Evolutionary conservation across 2,888 invertebrate species (phyloP).

Genomic region (Spatulosminthurus flaviceps): DNA sequence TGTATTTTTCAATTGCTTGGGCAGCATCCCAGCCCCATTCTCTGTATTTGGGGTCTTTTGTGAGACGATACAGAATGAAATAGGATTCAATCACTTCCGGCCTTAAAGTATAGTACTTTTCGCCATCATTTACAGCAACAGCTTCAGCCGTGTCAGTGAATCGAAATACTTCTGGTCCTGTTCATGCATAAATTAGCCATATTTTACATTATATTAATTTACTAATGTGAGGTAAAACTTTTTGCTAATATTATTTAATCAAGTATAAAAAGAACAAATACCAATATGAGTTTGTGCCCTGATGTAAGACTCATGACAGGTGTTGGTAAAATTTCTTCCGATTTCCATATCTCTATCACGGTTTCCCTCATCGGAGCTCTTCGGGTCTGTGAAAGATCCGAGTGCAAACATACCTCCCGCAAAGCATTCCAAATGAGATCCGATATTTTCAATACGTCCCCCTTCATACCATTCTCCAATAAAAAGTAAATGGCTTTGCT

Average conservation of each 20-base stretch:
- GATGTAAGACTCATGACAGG: constrained; percentile 66
- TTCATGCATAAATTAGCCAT: too few relatives aligned
- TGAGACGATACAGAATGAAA: constrained; percentile 95
- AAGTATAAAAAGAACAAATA: constrained; percentile 65
- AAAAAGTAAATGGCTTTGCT: constrained; percentile 57
- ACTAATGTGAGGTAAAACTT: too few relatives aligned
- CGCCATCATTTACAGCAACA: constrained; percentile 86
- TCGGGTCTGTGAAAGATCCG: constrained; percentile 57
- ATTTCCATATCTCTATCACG: constrained; percentile 57
- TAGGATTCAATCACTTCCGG: constrained; percentile 98
- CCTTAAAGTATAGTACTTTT: constrained; percentile 93
- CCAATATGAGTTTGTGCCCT: constrained; percentile 72
- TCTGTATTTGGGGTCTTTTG: constrained; percentile 86
- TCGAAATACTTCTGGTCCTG: constrained; percentile 62
- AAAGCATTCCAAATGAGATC: constrained; percentile 98
- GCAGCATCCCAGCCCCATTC: constrained; percentile 63
- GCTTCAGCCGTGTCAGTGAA: constrained; percentile 69
- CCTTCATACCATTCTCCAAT: constrained; percentile 68
- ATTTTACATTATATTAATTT: too few relatives aligned
- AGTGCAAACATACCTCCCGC: constrained; percentile 67
- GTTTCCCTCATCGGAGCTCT: constrained; percentile 44
- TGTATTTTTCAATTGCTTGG: constrained; percentile 55
- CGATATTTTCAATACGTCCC: constrained; percentile 78
- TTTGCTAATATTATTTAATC: too few relatives aligned
- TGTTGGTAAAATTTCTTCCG: constrained; percentile 44